Evolutionary conservation across 1,140 invertebrate genomes (phyloP), one percentile per base, ranked within the genome.

Genomic region (Nymphalis io): DNA sequence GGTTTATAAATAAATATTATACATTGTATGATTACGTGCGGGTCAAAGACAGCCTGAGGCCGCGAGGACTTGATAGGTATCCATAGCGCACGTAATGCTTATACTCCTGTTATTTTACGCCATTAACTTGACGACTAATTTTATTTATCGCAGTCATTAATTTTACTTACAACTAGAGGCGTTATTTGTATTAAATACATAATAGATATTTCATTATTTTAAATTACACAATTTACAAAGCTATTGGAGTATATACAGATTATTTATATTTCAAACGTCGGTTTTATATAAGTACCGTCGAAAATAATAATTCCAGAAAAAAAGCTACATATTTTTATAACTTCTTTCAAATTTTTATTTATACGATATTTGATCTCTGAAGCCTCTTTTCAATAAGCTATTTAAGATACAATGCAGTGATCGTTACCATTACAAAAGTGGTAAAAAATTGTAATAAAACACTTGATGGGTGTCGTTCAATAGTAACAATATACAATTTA

Each of bases 401-500:
- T 78, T 74, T 69, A 53, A 75, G 58, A 64, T 13, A 74, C 68
- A 80, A 77, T 79, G 57, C 63, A 72, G 70, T 70, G 68, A 67
- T 75, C 68, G 77, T 77, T 80, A 78, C 12, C 39, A 27, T 53
- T 61, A 81, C 67, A 77, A 79, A 68, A 58, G 68, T 20, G 23
- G 53, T 63, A 69, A 62, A 78, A 74, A 70, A 65, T 53, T 39
- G 44, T 68, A 78, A 81, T 55, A 64, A 63, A 63, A 63, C 27
- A 63, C 46, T 51, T 23, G 78, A 76, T 65, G 67, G 74, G 72
- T 77, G 75, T 83, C 76, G 73, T 75, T 76, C 72, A 72, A 59
- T 64, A 70, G 63, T 79, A 80, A 82, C 79, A 82, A 81, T 87
- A 79, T 81, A 78, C 76, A 85, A 82, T 82, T 87, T 85, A 71